Base-by-base conservation (phyloP, 1,140 invertebrate species). In the Trialeurodes vaporariorum region DNA sequence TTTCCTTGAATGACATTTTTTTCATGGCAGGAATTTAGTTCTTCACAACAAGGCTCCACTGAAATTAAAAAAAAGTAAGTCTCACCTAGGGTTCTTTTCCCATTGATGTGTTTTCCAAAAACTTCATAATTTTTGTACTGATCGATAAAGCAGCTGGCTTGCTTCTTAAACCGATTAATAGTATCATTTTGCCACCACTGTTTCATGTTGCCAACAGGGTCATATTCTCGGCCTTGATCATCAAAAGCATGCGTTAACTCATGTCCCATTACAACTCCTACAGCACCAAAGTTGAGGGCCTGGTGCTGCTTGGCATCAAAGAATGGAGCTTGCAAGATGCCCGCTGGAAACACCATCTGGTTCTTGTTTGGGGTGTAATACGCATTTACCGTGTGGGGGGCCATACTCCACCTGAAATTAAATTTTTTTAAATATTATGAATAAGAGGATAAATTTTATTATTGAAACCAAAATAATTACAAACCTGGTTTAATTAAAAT, bases 321-420 rank as follows among this genome's bases (percentile, higher is more conserved):
- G 77, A 98, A 97, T 0, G 95, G 96, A 67, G 88, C 85, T 74
- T 98, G 95, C 0, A 98, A 82, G 62, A 98, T 97, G 12, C 94
- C 95, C 59, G 95, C 95, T 0, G 95, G 95, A 75, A 98, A 96
- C 0, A 97, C 95, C 72, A 95, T 96, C 76, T 98, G 93, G 78
- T 98, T 98, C 76, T 95, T 96, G 1, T 94, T 96, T 9, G 96
- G 95, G 2, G 93, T 96, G 78, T 99, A 99, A 76, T 98, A 99
- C 0, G 97, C 97, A 81, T 99, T 99, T 0, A 99, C 96, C 0
- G 93, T 91, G 0, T 94, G 92, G 0, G 96, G 96, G 0, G 93
- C 90, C 94, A 98, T 98, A 62, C 88, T 90, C 90, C 79, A 75
- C 79, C 86, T 84, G 79, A 72, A 81, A 78, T 72, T 67, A 27